Percentiles rank a stretch among this genome's conserved stretches.
Conservation (phyloP, 2,888 invertebrate genomes). For the Eudasyphora cyanicolor region DNA sequence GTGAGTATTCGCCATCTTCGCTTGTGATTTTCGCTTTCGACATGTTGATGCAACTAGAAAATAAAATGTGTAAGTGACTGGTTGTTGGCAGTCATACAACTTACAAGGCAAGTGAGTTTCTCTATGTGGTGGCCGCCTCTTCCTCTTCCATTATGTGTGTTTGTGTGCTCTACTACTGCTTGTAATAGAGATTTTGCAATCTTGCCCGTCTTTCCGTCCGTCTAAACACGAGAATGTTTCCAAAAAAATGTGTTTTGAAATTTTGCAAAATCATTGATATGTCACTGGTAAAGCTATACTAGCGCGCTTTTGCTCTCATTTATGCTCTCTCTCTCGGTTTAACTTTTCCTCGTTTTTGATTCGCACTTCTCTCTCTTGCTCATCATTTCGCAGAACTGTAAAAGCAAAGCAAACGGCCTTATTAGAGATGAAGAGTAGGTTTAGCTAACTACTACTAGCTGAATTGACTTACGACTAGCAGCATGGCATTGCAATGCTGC, state of each 20-base stretch:
- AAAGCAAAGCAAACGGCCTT: conserved; percentile 28
- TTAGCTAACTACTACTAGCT: neutral
- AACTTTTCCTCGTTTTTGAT: neutral
- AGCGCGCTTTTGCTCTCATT: neutral
- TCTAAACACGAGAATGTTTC: conserved; percentile 52
- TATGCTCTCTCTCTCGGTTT: neutral
- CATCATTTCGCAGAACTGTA: neutral
- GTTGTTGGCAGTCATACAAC: conserved; percentile 56
- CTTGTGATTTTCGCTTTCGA: conserved; percentile 50
- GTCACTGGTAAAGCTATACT: conserved; percentile 18
- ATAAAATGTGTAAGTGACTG: conserved; percentile 38
- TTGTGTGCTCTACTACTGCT: too few relatives aligned
- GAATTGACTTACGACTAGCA: neutral
- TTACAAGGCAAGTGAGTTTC: conserved; percentile 60
- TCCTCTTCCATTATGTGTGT: neutral
- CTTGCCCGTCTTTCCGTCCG: neutral
- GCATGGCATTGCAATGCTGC: neutral
- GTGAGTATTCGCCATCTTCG: neutral
- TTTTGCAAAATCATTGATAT: conserved; percentile 36
- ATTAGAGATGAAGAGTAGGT: conserved; percentile 2
- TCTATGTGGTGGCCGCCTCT: conserved; percentile 12
- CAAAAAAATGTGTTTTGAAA: conserved; percentile 22
- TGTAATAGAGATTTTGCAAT: conserved; percentile 43
- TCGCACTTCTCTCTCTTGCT: neutral
- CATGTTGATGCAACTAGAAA: conserved; percentile 53